Base-by-base conservation (phyloP, 2,113 vertebrate species). In the Gracilinanus agilis region DNA sequence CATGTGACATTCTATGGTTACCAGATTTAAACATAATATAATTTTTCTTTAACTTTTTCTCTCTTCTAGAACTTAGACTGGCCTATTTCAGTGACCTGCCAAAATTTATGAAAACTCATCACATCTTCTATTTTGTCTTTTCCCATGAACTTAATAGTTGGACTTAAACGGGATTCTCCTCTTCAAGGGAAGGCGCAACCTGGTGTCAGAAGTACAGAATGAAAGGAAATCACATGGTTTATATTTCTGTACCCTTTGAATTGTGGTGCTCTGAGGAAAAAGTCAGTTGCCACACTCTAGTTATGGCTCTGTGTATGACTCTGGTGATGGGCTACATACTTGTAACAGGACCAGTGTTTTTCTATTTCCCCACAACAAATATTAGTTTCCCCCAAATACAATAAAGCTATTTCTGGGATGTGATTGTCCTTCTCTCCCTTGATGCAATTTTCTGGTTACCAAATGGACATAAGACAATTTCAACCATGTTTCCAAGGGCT, bases 51-150 rank as follows among this genome's bases (percentile, higher is more conserved):
- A 23, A 49, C 95, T 83, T 94, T 94, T 94, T 44, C 91, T 90
- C 9, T 95, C 10, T 54, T 90, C 5, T 92, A 95, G 94, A 40
- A 94, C 27, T 24, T 54, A 94, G 49, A 53, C 44, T 94, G 95
- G 54, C 90, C 24, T 95, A 13, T 55, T 97, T 29, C 29, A 92
- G 58, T 88, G 55, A 97, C 90, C 34, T 95, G 90, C 95, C 53
- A 95, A 89, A 96, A 91, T 89, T 90, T 83, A 93, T 92, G 92
- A 93, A 53, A 34, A 34, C 6, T 92, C 19, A 53, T 44, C 91
- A 91, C 25, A 83, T 44, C 90, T 90, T 24, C 11, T 3, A 44
- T 2, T 29, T 40, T 94, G 34, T 16, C 56, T 94, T 16, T 16
- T 75, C n/a, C 34, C 13, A 75, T 75, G 61, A 29, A 88, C 55